Evolutionary conservation across 1,140 invertebrate species (phyloP), one percentile per base, ranked within the genome.

Genomic region (Drosophila tsacasi): DNA sequence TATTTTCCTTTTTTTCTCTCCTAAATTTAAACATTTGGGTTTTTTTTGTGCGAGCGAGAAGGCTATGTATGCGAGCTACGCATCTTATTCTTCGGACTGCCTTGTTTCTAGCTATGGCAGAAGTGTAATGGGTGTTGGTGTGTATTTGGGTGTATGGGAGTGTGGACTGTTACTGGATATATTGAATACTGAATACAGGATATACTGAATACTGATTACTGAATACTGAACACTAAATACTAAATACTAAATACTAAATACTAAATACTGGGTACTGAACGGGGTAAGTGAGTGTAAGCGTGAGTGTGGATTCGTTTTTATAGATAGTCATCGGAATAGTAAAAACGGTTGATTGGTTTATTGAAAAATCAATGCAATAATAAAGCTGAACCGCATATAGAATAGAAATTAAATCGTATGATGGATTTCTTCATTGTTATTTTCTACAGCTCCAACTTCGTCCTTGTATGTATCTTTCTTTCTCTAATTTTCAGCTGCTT

Each of bases 381-480:
- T 93, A 93, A 93, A 93, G 92, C 92, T 93, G 92, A 93, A 93
- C 92, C 92, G 92, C 92, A 93, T 93, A 93, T 93, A 93, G 92
- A 92, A 93, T 87, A 93, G 92, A 93, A 93, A 93, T 93, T 93
- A 93, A 90, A 91, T 93, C 83, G 92, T 82, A 92, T 92, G 92
- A 93, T 93, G 92, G 91, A 86, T 82, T 83, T 83, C 40, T 82
- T 44, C 42, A 66, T 74, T 66, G 49, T 68, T 66, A 77, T 69
- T 46, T 57, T 44, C 52, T 59, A 44, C 49, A 44, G 37, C 52
- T 71, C 59, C 46, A 37, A 30, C 44, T 63, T 55, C 10, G 54
- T 83, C 61, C 44, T 72, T 27, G 40, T 49, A 47, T 17, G 62
- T 54, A 54, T 35, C 13, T 27, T 23, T 46, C 27, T 10, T 42